Conservation (phyloP, 2,888 invertebrate genomes). For the Xestia xanthographa region DNA sequence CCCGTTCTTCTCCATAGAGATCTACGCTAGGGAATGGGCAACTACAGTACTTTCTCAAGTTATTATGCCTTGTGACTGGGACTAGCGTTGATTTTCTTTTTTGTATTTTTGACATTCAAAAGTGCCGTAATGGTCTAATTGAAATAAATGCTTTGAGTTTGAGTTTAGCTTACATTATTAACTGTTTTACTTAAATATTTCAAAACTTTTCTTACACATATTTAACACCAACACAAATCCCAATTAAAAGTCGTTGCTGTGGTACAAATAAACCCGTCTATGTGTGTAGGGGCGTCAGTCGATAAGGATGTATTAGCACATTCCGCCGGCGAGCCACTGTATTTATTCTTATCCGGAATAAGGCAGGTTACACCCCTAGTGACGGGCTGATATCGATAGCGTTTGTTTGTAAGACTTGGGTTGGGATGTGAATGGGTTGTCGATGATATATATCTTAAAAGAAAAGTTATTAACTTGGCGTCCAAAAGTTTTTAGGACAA, state of each 20-base stretch:
- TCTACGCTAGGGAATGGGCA: no score
- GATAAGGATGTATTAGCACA: conserved; percentile 90
- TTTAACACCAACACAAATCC: conserved; percentile 40
- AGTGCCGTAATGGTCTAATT: no score
- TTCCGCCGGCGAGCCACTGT: conserved; percentile 88
- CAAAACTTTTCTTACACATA: neutral
- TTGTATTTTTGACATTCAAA: no score
- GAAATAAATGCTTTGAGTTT: no score
- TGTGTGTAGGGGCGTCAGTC: conserved; percentile 77
- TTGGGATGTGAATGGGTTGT: conserved; percentile 27
- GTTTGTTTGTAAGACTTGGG: conserved; percentile 56
- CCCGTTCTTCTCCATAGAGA: no score
- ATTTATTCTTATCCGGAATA: conserved; percentile 89
- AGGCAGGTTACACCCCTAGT: conserved; percentile 90
- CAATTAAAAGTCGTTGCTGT: conserved; percentile 58
- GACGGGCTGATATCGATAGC: conserved; percentile 75
- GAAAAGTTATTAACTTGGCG: neutral
- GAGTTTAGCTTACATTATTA: no score
- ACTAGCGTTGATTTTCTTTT: no score
- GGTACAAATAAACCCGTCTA: conserved; percentile 57
- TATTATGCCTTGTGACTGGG: no score
- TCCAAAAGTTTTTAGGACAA: neutral
- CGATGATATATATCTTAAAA: conserved; percentile 56
- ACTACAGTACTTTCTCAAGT: no score
- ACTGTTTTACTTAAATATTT: no score